A percentile compares a stretch with the other conserved stretches of the same genome.
Conservation (phyloP, 2,888 invertebrate genomes). For the Eilema depressum region DNA sequence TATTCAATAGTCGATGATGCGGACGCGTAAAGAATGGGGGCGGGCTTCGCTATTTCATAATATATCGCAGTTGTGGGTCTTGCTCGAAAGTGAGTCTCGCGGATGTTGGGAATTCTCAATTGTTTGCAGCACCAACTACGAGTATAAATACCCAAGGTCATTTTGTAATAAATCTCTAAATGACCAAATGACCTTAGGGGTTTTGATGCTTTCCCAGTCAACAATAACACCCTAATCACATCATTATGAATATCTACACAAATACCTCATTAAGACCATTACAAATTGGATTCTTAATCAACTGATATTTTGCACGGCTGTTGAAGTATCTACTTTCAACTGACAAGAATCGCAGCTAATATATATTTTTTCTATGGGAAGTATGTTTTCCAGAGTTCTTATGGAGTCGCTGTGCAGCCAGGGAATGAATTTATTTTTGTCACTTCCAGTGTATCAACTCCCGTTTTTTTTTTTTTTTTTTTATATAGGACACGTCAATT, state of each 20-base stretch:
- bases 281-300: background rate
- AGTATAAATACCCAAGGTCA: constrained; percentile 20
- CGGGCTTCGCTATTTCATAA: constrained; percentile 75
- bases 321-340: background rate
- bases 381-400: background rate
- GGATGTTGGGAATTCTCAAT: constrained; percentile 60
- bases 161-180: constrained; percentile 3
- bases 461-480: no score
- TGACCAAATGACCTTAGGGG: background rate
- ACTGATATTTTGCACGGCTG: background rate
- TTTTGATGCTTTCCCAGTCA: background rate
- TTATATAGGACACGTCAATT: no score
- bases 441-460: no score
- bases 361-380: background rate
- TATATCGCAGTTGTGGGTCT: constrained; percentile 36
- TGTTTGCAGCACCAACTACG: constrained; percentile 26
- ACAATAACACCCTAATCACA: background rate
- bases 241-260: constrained; percentile 1
- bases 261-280: background rate
- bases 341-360: background rate
- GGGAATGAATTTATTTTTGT: no score
- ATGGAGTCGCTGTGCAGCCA: no score
- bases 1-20: constrained; percentile 61
- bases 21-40: constrained; percentile 69
- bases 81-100: constrained; percentile 66